These are phyloP conservation scores for Leptinotarsa juncta DNA, from an alignment of 2,888 invertebrate genomes.

Conservation along the genomic window DNA sequence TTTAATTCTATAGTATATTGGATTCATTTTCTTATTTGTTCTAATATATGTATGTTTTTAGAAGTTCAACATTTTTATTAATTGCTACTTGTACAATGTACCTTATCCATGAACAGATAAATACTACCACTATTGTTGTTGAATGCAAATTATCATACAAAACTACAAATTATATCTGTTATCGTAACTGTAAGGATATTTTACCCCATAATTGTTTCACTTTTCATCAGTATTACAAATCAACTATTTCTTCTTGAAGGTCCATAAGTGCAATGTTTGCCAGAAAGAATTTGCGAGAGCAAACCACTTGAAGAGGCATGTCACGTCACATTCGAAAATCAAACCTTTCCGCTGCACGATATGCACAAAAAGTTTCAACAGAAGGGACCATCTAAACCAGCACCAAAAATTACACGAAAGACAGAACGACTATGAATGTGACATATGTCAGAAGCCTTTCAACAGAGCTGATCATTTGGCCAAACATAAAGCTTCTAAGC, in stretches of 20 bases:
- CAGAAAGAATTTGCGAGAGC: constrained; percentile 65
- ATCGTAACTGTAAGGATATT: no score
- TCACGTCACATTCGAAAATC: constrained; percentile 64
- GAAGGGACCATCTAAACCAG: constrained; percentile 60
- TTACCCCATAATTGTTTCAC: no score
- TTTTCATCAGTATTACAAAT: neutral
- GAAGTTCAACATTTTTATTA: no score
- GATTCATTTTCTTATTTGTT: no score
- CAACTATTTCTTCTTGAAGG: constrained; percentile 31
- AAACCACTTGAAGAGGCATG: constrained; percentile 67
- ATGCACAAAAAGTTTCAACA: constrained; percentile 64
- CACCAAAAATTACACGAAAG: constrained; percentile 59
- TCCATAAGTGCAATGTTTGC: constrained; percentile 65
- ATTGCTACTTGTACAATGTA: no score
- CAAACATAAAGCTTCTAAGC: constrained; percentile 66
- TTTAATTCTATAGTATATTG: no score
- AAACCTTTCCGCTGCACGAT: constrained; percentile 64
- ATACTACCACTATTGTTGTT: no score
- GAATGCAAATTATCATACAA: no score
- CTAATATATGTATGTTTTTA: no score
- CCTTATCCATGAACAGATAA: no score
- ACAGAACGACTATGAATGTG: constrained; percentile 64
- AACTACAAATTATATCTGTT: no score
- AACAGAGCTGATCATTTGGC: constrained; percentile 67
- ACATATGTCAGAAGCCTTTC: constrained; percentile 67